These are phyloP conservation scores for human DNA, from an alignment of 2,113 vertebrate genomes.

Conservation along the genomic window DNA sequence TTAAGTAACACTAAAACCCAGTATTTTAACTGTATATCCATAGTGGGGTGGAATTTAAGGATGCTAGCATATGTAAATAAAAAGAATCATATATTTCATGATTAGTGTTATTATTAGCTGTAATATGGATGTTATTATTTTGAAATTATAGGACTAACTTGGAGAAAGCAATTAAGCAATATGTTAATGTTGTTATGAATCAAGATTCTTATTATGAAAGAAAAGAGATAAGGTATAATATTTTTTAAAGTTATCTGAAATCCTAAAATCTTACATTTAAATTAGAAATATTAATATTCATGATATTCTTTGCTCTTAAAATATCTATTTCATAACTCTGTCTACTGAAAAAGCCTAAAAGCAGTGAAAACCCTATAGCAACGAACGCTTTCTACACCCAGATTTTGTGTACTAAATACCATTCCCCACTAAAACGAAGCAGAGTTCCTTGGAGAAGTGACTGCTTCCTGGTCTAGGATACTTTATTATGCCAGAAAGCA, in stretches of 20 bases:
- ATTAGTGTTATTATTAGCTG: neutral
- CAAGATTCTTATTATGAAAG: neutral
- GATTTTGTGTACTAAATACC: neutral
- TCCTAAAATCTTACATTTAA: neutral
- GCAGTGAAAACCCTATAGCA: no score
- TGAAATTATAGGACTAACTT: neutral
- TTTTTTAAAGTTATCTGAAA: neutral
- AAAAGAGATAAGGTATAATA: neutral
- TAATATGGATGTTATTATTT: neutral
- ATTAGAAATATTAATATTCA: neutral
- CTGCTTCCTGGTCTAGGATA: neutral
- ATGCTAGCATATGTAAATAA: neutral
- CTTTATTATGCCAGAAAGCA: neutral
- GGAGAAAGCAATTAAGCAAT: neutral
- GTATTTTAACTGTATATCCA: neutral
- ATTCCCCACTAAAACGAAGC: neutral
- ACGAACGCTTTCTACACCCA: rapidly evolving
- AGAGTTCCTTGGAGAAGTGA: neutral
- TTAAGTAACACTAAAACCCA: neutral
- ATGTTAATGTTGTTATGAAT: neutral
- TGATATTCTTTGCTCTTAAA: neutral
- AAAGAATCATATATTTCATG: neutral
- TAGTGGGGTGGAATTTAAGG: neutral
- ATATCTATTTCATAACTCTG: neutral
- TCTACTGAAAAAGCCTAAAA: neutral